Evolutionary conservation across 2,888 invertebrate species (phyloP).

Genomic region (Pachydiplax longipennis): DNA sequence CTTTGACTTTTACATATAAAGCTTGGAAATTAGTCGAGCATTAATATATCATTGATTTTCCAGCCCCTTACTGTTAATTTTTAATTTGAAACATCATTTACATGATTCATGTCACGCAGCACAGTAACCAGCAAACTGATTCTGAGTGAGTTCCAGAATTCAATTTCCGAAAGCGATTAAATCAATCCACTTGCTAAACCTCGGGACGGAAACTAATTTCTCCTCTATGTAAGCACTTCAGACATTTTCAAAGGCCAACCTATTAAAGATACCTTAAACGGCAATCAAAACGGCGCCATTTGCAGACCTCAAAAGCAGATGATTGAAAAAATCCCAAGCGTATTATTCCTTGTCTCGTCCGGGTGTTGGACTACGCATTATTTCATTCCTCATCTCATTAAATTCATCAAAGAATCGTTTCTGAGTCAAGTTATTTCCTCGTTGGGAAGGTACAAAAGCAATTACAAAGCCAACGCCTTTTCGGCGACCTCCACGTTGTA

Average conservation of each 20-base stretch:
- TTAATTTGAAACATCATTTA: not conserved
- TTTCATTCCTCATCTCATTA: not conserved
- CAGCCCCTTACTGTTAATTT: not conserved
- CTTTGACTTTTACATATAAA: not conserved
- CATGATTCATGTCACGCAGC: not conserved
- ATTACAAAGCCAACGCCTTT: constrained; percentile 6
- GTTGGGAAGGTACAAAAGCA: constrained; percentile 18
- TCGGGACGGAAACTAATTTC: not conserved
- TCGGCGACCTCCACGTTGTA: not conserved
- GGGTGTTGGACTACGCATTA: constrained; percentile 3
- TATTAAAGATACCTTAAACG: not conserved
- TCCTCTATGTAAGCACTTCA: not conserved
- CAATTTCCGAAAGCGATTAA: not conserved
- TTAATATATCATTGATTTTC: not conserved
- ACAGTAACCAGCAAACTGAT: not conserved
- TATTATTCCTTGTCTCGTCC: not conserved
- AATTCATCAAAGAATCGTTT: constrained; percentile 9
- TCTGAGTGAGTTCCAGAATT: not conserved
- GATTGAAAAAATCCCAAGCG: not conserved
- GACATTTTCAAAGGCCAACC: not conserved
- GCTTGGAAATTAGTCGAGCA: not conserved
- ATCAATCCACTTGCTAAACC: not conserved
- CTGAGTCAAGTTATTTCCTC: not conserved
- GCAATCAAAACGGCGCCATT: not conserved
- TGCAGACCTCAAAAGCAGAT: not conserved